A percentile compares a stretch with the other conserved stretches of the same genome.
Evolutionary conservation across 2,797 vertebrate genomes (phyloP).

Genomic region (Sarcophilus harrisii): DNA sequence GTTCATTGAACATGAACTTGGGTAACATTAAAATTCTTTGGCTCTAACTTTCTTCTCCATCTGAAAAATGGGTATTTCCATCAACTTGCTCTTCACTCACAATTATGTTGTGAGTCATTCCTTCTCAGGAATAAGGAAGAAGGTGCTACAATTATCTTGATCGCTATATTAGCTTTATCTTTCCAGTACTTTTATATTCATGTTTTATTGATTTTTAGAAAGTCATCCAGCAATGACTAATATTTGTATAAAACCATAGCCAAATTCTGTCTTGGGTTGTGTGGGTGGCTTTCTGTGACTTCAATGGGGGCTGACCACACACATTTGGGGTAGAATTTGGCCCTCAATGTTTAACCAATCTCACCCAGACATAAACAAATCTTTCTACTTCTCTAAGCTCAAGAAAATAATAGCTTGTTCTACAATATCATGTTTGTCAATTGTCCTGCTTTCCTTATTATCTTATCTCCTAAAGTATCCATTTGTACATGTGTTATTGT

Average conservation of each 20-base stretch:
- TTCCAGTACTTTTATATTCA: slow-evolving; percentile 54
- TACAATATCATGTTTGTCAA: slow-evolving; percentile 9
- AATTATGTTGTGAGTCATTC: background rate
- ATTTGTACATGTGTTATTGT: slow-evolving; percentile 36
- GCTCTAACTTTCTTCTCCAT: background rate
- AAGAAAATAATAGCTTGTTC: slow-evolving; percentile 28
- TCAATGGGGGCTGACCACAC: slow-evolving; percentile 42
- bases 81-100: background rate
- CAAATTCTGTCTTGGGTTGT: slow-evolving; percentile 71
- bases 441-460: slow-evolving; percentile 26
- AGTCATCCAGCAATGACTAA: slow-evolving; percentile 68
- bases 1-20: background rate
- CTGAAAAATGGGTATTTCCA: slow-evolving; percentile 22
- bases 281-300: slow-evolving; percentile 1
- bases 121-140: background rate
- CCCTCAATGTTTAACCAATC: slow-evolving; percentile 32
- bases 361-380: slow-evolving; percentile 56
- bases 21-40: background rate
- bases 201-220: slow-evolving; percentile 68
- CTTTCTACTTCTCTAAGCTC: slow-evolving; percentile 14
- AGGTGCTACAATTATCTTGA: background rate
- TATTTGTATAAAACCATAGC: slow-evolving; percentile 73
- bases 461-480: slow-evolving; percentile 32
- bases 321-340: slow-evolving; percentile 52
- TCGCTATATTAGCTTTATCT: slow-evolving; percentile 38